Base-by-base conservation (phyloP, 2,113 vertebrate genomes). In the Vicugna pacos region DNA sequence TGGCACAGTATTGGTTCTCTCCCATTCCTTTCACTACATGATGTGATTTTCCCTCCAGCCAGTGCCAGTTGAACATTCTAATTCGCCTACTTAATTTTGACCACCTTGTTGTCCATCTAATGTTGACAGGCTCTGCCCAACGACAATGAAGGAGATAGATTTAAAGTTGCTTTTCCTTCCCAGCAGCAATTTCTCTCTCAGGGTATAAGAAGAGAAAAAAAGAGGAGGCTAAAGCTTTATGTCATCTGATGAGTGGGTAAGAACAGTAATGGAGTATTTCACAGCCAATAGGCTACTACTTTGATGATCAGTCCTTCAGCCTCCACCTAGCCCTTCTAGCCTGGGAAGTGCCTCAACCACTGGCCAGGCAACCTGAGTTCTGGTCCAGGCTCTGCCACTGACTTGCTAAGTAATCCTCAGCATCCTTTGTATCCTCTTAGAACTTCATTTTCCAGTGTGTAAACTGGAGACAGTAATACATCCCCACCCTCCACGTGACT, bases 391-490 rank as follows among this genome's bases (percentile, higher is more conserved):
- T 84, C 72, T 94, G 58, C 89, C 85, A 88, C 0, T 93, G 7
- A 72, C n/a, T 60, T 79, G 65, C 24, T 1, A 35, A 86, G 42
- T 50, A 75, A 83, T 84, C 75, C 58, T 83, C 38, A 86, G 42
- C 76, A 96, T 77, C 19, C 60, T 92, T 91, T 64, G 82, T 96
- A 94, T 75, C 76, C 84, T 80, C 69, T 73, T 8, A 42, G 56
- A 84, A 52, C 35, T 56, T 17, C 56, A 30, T 65, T 86, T 93
- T 42, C 73, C 64, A 50, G 4, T 17, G 24, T 50, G 4, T 87
- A n/a, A 60, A 97, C 95, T 0, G 0, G 11, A 28, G 22, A 67
- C 60, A 94, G 62, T 94, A 96, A 94, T 65, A 80, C 32, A 90
- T 30, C 46, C 19, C 28, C 22, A 48, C 22, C 5, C 54, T 82